Percentiles rank a stretch among this genome's conserved stretches.
Conservation (phyloP, 2,113 vertebrate genomes). For the Epinephelus fuscoguttatus region DNA sequence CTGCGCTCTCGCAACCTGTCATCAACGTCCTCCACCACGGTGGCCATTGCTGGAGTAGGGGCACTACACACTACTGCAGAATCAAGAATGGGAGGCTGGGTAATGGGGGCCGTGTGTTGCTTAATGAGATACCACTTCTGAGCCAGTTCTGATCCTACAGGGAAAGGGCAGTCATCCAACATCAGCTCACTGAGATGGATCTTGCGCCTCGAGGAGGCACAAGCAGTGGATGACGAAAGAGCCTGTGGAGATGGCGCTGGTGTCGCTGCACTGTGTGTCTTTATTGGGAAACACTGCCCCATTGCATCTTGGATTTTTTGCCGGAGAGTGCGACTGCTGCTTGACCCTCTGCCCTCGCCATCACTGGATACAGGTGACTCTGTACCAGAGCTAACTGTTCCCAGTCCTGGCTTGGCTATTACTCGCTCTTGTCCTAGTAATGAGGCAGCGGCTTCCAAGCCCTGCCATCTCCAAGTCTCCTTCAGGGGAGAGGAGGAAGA, state of each 20-base stretch:
- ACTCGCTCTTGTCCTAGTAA: slow-evolving; percentile 61
- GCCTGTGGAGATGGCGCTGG: slow-evolving; percentile 62
- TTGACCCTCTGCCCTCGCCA: slow-evolving; percentile 73
- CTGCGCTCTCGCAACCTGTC: slow-evolving; percentile 86
- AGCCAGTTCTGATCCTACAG: slow-evolving; percentile 86
- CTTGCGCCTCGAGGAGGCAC: slow-evolving; percentile 83
- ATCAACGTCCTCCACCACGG: slow-evolving; percentile 85
- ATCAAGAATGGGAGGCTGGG: slow-evolving; percentile 80
- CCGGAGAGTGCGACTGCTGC: slow-evolving; percentile 81
- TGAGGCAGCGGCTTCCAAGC: slow-evolving; percentile 66
- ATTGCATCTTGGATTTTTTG: slow-evolving; percentile 89
- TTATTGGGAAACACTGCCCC: slow-evolving; percentile 89
- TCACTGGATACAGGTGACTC: slow-evolving; percentile 60
- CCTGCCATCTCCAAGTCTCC: slow-evolving; percentile 75
- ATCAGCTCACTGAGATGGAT: slow-evolving; percentile 90
- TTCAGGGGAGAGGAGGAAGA: slow-evolving; percentile 68
- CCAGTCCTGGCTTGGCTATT: slow-evolving; percentile 45
- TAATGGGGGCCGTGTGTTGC: slow-evolving; percentile 88
- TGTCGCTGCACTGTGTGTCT: slow-evolving; percentile 69
- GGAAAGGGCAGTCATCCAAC: slow-evolving; percentile 89
- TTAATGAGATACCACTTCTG: slow-evolving; percentile 91
- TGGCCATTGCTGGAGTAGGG: slow-evolving; percentile 39
- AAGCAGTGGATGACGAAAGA: slow-evolving; percentile 70
- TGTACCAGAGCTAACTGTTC: slow-evolving; percentile 20
- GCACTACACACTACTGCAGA: slow-evolving; percentile 60